Evolutionary conservation across 2,113 vertebrate species (phyloP).

Genomic region (Phoxinus phoxinus): DNA sequence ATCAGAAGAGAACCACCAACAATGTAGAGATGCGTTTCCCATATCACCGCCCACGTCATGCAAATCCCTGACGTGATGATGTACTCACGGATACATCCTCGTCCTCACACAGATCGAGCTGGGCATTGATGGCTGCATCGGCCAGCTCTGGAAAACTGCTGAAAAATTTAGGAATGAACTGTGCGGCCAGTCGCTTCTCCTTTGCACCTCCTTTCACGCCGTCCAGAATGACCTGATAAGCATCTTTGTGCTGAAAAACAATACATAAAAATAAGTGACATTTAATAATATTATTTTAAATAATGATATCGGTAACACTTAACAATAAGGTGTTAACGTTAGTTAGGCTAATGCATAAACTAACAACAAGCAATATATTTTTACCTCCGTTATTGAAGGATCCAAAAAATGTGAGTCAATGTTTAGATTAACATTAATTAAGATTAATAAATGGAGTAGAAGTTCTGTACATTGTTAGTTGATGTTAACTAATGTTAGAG

Average conservation of each 20-base stretch:
- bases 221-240: slow-evolving; percentile 92
- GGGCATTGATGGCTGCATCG: slow-evolving; percentile 95
- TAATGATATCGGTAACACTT: too few species aligned
- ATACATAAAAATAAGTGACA: background rate
- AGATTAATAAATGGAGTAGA: too few species aligned
- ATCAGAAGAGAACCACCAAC: background rate
- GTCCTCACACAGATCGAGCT: slow-evolving; percentile 97
- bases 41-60: background rate
- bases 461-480: too few species aligned
- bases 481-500: too few species aligned
- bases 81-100: slow-evolving; percentile 95
- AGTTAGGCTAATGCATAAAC: too few species aligned
- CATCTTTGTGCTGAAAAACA: slow-evolving; percentile 90
- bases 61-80: background rate
- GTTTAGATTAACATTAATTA: too few species aligned
- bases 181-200: slow-evolving; percentile 95
- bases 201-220: slow-evolving; percentile 97
- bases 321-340: too few species aligned
- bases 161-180: slow-evolving; percentile 99
- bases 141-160: slow-evolving; percentile 95
- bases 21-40: background rate
- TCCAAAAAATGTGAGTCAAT: too few species aligned
- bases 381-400: too few species aligned
- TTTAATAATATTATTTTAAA: background rate
- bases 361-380: too few species aligned